These are phyloP conservation scores for Isichthys henryi DNA, from an alignment of 2,113 vertebrate genomes.

Conservation along the genomic window DNA sequence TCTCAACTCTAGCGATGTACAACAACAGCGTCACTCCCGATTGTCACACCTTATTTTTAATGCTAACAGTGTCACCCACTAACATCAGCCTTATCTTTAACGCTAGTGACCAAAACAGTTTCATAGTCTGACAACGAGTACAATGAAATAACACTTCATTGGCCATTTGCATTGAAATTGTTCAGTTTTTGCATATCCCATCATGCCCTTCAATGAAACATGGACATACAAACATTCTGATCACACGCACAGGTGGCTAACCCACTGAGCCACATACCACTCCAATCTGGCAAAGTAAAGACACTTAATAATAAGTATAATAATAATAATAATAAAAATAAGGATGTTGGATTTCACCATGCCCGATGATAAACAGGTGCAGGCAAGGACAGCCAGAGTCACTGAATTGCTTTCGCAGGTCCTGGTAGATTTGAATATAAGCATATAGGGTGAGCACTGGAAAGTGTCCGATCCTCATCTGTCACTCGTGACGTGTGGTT, in stretches of 20 bases:
- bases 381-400: neutral
- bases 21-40: neutral
- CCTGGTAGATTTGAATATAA: neutral
- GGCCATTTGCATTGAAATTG: neutral
- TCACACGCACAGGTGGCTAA: neutral
- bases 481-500: neutral
- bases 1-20: neutral
- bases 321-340: neutral
- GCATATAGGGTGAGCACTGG: neutral
- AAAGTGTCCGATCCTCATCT: neutral
- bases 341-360: neutral
- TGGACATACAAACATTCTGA: neutral
- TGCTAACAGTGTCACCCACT: neutral
- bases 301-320: neutral
- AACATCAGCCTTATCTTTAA: neutral
- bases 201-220: neutral
- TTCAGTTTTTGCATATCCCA: neutral
- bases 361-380: neutral
- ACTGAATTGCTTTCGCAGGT: neutral
- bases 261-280: neutral
- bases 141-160: neutral
- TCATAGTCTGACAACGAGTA: neutral
- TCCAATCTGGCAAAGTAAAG: neutral
- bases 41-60: neutral
- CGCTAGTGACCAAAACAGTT: neutral